Base-by-base conservation (phyloP, 2,888 invertebrate species). In the Oligia strigilis region DNA sequence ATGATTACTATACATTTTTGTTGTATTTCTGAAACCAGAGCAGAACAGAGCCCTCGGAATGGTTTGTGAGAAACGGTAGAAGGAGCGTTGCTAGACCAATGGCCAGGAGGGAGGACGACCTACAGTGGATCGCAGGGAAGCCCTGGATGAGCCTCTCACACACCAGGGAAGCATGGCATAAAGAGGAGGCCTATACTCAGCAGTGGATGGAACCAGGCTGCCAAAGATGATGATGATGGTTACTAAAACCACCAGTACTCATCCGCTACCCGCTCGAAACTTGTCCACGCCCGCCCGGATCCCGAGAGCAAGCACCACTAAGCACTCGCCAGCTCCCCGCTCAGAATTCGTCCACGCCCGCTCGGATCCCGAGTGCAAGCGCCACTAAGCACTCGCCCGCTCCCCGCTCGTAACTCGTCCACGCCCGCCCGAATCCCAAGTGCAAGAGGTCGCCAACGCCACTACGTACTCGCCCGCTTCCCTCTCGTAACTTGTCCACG, bases 301-400 rank as follows among this genome's bases (percentile, higher is more conserved):
- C 43, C 36, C 19, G 67, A 49, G 74, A 36, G 81, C 84, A 77
- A 65, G 82, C 77, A 29, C 89, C 82, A 78, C 91, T 91, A 91
- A 92, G 43, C 4, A 43, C 6, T 40, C 4, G 11, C n/a, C 9
- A 60, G 52, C 75, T n/a, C 6, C 11, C 5, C 40, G 66, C 82
- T 75, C 13, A 8, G 40, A 19, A 46, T 65, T 72, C 36, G 49
- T 6, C 11, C 29, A 23, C n/a, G 14, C 29, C 23, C 19, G 8
- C 17, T 36, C 40, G 6, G 14, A 55, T 66, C 49, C 36, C 19
- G 65, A 49, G 74, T 46, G 81, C 84, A 77, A 65, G 82, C 77
- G 72, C 89, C 82, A 78, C 91, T 91, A 91, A 92, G 43, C 4
- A 43, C 4, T 40, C 4, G 11, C n/a, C 6, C 64, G 52, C 75